phyloP scores from a whole-genome alignment of 2,888 invertebrate genomes.

The Drosophila kokeensis region DNA sequence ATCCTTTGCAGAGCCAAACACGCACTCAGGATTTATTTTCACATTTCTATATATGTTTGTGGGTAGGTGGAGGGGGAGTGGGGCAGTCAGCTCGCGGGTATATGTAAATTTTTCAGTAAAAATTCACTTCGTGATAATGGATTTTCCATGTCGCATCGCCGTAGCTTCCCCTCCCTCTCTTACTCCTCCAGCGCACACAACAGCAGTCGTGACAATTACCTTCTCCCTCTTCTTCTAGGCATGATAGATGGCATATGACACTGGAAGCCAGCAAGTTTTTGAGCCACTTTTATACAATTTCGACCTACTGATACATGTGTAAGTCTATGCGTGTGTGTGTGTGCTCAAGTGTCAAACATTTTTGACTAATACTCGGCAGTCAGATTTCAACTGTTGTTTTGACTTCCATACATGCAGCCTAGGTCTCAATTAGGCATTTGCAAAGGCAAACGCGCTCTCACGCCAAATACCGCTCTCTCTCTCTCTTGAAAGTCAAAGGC shows the following conservation, averaged over 20 bases:
- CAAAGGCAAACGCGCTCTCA: constrained; percentile 38
- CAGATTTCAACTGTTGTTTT: constrained; percentile 49
- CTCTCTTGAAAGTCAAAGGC: constrained; percentile 16
- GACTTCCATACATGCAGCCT: constrained; percentile 27
- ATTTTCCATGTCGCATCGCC: constrained; percentile 82
- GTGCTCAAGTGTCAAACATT: constrained; percentile 44
- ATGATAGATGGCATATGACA: constrained; percentile 73
- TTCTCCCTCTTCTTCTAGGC: constrained; percentile 44
- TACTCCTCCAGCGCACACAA: constrained; percentile 1
- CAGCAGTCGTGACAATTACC: constrained; percentile 70
- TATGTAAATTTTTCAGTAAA: constrained; percentile 80
- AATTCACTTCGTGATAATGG: constrained; percentile 82
- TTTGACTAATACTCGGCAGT: constrained; percentile 56
- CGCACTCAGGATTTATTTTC: constrained; percentile 80
- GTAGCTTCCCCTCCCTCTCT: constrained; percentile 23
- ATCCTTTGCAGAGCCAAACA: constrained; percentile 60
- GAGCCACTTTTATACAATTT: constrained; percentile 53
- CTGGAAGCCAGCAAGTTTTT: constrained; percentile 54
- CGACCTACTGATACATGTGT: constrained; percentile 28
- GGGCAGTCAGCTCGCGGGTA: constrained; percentile 62
- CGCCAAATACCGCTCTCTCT: constrained; percentile 40
- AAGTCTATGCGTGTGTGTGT: constrained; percentile 12
- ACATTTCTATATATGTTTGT: constrained; percentile 70
- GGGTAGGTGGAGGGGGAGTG: neutral
- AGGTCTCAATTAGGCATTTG: constrained; percentile 55